phyloP scores from a whole-genome alignment of 2,113 vertebrate genomes.

The Oriolus oriolus region DNA sequence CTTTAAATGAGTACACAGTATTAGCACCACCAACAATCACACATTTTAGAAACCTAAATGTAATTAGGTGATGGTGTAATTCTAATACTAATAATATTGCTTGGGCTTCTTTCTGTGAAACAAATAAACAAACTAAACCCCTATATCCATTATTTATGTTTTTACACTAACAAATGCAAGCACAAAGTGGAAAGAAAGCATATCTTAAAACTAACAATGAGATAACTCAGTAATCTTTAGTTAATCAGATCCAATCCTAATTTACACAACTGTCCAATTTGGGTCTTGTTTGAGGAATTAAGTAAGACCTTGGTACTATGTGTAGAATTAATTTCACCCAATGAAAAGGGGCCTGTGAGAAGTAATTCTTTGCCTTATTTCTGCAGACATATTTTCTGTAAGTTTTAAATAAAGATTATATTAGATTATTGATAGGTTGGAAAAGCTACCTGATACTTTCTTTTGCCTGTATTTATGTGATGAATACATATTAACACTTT shows the following conservation, averaged over 20 bases:
- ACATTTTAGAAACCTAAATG: background rate
- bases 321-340: background rate
- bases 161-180: background rate
- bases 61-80: background rate
- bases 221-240: background rate
- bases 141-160: background rate
- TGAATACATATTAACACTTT: background rate
- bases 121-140: background rate
- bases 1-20: background rate
- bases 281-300: background rate
- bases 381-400: background rate
- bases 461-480: background rate
- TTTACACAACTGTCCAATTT: background rate
- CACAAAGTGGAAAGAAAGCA: background rate
- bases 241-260: background rate
- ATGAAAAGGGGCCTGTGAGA: background rate
- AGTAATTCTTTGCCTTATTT: background rate
- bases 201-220: background rate
- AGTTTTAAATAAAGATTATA: background rate
- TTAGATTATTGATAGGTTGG: background rate
- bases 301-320: background rate
- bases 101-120: background rate
- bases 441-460: background rate
- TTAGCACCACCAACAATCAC: background rate
- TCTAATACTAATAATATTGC: background rate